These are phyloP conservation scores for Muraenolepis orangiensis DNA, from an alignment of 2,797 vertebrate species.

Conservation along the genomic window DNA sequence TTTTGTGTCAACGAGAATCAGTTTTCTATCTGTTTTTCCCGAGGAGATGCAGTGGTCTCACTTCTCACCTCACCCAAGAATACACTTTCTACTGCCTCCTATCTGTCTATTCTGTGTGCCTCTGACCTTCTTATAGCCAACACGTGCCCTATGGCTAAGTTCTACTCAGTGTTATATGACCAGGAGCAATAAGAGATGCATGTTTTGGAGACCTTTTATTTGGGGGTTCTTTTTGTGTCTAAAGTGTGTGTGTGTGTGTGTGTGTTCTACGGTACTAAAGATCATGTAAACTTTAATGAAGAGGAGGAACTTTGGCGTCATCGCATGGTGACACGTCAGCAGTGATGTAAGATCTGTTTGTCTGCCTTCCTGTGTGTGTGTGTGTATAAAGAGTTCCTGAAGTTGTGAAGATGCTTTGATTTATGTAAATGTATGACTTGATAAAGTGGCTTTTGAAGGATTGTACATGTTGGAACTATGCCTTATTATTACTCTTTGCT, in stretches of 20 bases:
- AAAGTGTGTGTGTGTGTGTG: too few relatives aligned
- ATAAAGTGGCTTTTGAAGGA: conserved; percentile 37
- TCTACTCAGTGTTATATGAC: background rate
- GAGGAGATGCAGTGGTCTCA: background rate
- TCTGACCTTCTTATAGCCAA: background rate
- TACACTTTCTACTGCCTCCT: background rate
- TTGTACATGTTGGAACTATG: conserved; percentile 51
- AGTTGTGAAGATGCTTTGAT: background rate
- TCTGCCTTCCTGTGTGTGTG: background rate
- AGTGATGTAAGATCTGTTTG: background rate
- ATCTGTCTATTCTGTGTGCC: background rate
- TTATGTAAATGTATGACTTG: conserved; percentile 24
- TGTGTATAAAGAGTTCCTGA: background rate
- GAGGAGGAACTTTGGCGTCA: background rate
- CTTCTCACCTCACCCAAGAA: background rate
- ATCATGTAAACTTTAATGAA: background rate
- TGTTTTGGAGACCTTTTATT: background rate
- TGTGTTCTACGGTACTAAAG: background rate
- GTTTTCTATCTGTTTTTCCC: background rate
- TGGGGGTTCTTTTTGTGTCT: background rate
- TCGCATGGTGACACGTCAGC: background rate
- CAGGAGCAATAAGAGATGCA: background rate
- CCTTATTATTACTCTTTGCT: conserved; percentile 54
- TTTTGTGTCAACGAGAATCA: background rate
- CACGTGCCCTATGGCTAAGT: background rate